Evolutionary conservation across 2,797 vertebrate species (phyloP), one percentile per base, ranked within the genome.

Genomic region (Halcyon chelicuti): DNA sequence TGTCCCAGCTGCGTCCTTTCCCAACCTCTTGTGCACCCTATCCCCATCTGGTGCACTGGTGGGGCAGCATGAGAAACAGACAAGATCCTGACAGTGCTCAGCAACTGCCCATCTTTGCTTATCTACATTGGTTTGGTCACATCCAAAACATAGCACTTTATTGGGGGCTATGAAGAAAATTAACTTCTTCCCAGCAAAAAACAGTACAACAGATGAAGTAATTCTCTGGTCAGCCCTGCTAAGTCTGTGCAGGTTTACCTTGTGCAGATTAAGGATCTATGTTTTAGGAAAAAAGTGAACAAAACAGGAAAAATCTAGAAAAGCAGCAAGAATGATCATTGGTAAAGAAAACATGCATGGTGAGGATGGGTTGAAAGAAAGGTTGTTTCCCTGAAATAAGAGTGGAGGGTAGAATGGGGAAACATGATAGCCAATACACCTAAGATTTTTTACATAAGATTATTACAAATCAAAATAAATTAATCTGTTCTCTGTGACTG

Each of bases 31-130:
- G 9, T 42, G 26, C 31, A 62, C 3, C 7, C 10, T 26, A 55
- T 3, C 10, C 8, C 21, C 4, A 61, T 35, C 17, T 22, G 70
- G 5, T 3, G 0, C 1, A 4, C 58, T 68, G n/a, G 16, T 49
- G 17, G 18, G 44, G 8, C 21, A n/a, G 25, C 1, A 0, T 15
- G 33, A 66, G 46, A 31, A 60, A 54, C 20, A 51, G 17, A 72
- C 20, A 58, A 76, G 21, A 46, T 3, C 29, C 26, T 46, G 51
- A 55, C 1, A 8, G n/a, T 58, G 57, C 25, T 13, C n/a, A 79
- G 61, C 37, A 18, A 5, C 52, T 42, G 19, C 58, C 35, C 17
- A 57, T 33, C 9, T 15, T 9, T 42, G 10, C 12, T 60, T 55
- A n/a, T 9, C 19, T 44, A 7, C 7, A 9, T 12, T 47, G 19